Base-by-base conservation (phyloP, 2,888 invertebrate genomes). In the Perdita meconis region DNA sequence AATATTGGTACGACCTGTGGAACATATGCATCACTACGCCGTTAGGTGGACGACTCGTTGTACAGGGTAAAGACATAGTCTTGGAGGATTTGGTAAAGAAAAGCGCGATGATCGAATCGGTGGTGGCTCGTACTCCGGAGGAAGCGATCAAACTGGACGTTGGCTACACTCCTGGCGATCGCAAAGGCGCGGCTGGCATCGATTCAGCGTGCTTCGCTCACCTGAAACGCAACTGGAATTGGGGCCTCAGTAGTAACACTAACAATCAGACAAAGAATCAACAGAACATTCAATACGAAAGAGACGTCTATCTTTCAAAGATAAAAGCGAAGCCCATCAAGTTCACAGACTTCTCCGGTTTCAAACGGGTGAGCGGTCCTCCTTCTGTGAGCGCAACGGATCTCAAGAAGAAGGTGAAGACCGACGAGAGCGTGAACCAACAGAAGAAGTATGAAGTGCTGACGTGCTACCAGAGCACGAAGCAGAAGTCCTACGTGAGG, bases 111-210 rank as follows among this genome's bases (percentile, higher is more conserved):
- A 84, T 93, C 3, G 90, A 92, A 59, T 90, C 94, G 0, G 77
- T 93, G 12, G 88, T 89, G 66, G 90, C 94, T 0, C 93, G 93
- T 65, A 87, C 89, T 0, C 90, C 93, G 0, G 91, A 93, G 1
- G 93, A 94, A 72, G 94, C 94, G 1, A 30, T 86, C 0, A 86
- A 88, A 6, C 88, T 92, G 50, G 95, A 96, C 84, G 91, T 84
- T 4, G 96, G 96, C 0, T 88, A 92, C 5, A 92, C 96, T 38
- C 96, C 96, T 0, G 97, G 97, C 0, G 96, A 97, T 92, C 93
- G 93, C 3, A 92, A 93, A 67, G 96, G 96, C 1, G 96, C 96
- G 0, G 96, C 94, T 13, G 96, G 97, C 0, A 92, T 96, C 0
- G 96, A 96, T 89, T 95, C 96, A 0, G 93, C 94, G 0, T 92